Evolutionary conservation across 2,113 vertebrate genomes (phyloP).

Genomic region (Clarias gariepinus): DNA sequence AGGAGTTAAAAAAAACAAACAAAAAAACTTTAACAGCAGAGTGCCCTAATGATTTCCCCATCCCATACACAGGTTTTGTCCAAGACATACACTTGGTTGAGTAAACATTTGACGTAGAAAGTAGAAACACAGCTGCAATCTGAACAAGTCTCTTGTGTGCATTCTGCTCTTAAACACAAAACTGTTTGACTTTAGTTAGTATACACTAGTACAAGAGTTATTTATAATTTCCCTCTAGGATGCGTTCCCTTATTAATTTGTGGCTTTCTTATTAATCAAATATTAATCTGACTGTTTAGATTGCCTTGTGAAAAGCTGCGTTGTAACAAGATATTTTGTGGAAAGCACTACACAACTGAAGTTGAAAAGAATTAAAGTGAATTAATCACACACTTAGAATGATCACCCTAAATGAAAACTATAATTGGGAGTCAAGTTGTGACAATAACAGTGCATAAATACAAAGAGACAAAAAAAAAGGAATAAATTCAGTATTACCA

Average conservation of each 20-base stretch:
- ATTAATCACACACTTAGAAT: not conserved
- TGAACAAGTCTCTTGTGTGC: not conserved
- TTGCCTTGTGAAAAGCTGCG: not conserved
- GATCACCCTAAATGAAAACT: not conserved
- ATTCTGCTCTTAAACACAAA: not conserved
- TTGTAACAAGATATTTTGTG: not conserved
- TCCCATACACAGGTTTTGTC: not conserved
- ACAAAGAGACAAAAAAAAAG: not conserved
- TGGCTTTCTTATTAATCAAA: not conserved
- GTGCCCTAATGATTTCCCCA: not conserved
- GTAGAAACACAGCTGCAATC: not conserved
- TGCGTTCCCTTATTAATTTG: not conserved
- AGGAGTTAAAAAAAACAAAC: not conserved
- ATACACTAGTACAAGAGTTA: not conserved
- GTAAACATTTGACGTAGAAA: not conserved
- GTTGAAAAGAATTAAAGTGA: not conserved
- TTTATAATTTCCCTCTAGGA: not conserved
- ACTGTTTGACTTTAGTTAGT: not conserved
- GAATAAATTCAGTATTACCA: not conserved
- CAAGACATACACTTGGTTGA: not conserved
- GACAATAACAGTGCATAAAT: not conserved
- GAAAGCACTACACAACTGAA: not conserved
- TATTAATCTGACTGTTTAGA: not conserved
- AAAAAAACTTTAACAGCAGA: not conserved
- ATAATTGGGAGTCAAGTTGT: not conserved